These are phyloP conservation scores for Lasaia peninsularis DNA, from an alignment of 1,140 invertebrate genomes.

Conservation along the genomic window DNA sequence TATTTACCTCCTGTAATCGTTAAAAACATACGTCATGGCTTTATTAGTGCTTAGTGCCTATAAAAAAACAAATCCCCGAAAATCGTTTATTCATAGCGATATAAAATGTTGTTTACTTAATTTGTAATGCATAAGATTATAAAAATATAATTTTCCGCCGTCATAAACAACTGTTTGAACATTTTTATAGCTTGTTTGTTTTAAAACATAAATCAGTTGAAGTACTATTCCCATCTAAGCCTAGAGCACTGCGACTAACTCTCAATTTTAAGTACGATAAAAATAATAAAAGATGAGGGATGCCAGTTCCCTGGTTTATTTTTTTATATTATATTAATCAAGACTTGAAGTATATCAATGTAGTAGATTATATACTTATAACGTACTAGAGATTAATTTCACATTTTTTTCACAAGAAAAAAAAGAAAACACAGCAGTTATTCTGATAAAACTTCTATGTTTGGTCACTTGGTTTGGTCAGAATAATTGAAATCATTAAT, in stretches of 20 bases:
- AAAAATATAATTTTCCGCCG: constrained; percentile 12
- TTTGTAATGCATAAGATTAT: constrained; percentile 14
- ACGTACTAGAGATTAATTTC: no score
- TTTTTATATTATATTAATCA: neutral
- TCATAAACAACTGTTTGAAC: constrained; percentile 17
- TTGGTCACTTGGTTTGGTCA: no score
- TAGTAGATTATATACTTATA: no score
- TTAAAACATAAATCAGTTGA: constrained; percentile 21
- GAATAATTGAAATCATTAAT: no score
- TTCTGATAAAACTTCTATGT: no score
- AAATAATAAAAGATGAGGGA: constrained; percentile 16
- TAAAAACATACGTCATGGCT: no score
- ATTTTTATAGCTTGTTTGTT: constrained; percentile 22
- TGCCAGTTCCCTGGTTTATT: neutral
- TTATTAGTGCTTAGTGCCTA: no score
- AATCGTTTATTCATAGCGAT: neutral
- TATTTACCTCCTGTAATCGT: no score
- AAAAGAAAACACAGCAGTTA: no score
- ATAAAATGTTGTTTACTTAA: neutral
- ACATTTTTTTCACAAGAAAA: no score
- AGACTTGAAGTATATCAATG: no score
- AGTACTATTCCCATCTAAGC: constrained; percentile 14
- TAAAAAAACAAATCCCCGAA: neutral
- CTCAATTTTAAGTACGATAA: constrained; percentile 21
- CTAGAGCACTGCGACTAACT: constrained; percentile 13